Base-by-base conservation (phyloP, 2,888 invertebrate species). In the Yponomeuta malinellus region DNA sequence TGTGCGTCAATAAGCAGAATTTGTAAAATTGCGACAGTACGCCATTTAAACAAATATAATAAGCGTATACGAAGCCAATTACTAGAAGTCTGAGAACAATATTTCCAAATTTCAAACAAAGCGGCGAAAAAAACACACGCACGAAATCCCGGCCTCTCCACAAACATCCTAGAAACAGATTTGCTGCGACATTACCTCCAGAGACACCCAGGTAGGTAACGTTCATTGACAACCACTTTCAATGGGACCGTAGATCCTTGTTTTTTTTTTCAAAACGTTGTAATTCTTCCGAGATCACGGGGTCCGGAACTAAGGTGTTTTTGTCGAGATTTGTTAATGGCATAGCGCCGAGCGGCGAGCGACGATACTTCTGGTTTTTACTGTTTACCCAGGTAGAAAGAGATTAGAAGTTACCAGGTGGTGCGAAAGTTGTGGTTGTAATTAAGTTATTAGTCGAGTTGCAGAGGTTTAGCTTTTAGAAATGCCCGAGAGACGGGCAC, bases 141-240 rank as follows among this genome's bases (percentile, higher is more conserved):
- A 59, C 15, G 15, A 59, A 59, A 5, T 59, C 52, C 15, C 3
- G 8, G 15, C 52, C 15, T 59, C 15, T 59, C 52, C 52, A 12
- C 1, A 15, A 59, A 43, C 43, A 8, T 6, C 5, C 12, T 59
- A 1, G 15, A 59, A 15, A 59, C 1, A 59, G 52, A 59, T 48
- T 68, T 68, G 52, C 31, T 48, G 48, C 68, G n/a, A n/a, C 68
- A 43, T 43, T 48, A 43, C 8, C 1, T 33, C 31, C 31, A 23
- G 33, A 29, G 31, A 29, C 31, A 71, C 78, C 76, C 89, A 90
- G 90, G 90, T 90, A 90, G 86, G 72, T 74, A 37, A 33, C 70
- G 63, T 70, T 70, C 70, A 70, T 37, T 12, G 33, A 31, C 37
- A 15, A n/a, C 10, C 70, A 69, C 48, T 48, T 63, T 65, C 65